Evolutionary conservation across 2,797 vertebrate genomes (phyloP), one percentile per base, ranked within the genome.

Genomic region (Eulemur mongoz): DNA sequence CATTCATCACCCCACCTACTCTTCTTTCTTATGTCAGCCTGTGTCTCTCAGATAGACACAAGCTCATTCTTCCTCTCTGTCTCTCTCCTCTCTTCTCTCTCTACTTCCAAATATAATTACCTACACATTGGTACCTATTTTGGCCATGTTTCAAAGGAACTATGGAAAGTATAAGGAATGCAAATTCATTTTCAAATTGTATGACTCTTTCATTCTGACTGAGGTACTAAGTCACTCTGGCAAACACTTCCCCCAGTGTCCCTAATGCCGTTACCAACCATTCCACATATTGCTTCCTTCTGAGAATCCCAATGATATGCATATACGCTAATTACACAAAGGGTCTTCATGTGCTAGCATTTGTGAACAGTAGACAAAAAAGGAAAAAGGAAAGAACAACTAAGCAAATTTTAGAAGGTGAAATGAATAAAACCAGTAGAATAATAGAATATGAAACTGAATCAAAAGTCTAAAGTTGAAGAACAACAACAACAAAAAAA

Each of bases 141-240:
- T 69, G 40, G 65, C 32, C 40, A 52, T 23, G 13, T 90, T 86
- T 73, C 38, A 67, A 88, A 96, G 30, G 61, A 93, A 57, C 59
- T 87, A 86, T n/a, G 38, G 54, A 84, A 79, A 88, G 48, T 61
- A 48, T 83, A 67, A 73, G 7, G 57, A 48, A 88, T 50, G 13
- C 7, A 61, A 52, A 87, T 76, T 80, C 35, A n/a, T 65, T 96
- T 89, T 94, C 30, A 93, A 79, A 67, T 57, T 75, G 57, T 81
- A 10, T 20, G n/a, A 72, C 48, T 94, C 35, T 78, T 76, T 83
- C 23, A 73, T 94, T 85, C 38, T 87, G 54, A 59, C n/a, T 52
- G 38, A 73, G 18, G 22, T 63, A 57, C 54, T 85, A 84, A 69
- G 35, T 85, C 48, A 75, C 35, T 59, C 40, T 90, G 57, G 59